Base-by-base conservation (phyloP, 2,113 vertebrate species). In the Ceuthmochares aereus region DNA sequence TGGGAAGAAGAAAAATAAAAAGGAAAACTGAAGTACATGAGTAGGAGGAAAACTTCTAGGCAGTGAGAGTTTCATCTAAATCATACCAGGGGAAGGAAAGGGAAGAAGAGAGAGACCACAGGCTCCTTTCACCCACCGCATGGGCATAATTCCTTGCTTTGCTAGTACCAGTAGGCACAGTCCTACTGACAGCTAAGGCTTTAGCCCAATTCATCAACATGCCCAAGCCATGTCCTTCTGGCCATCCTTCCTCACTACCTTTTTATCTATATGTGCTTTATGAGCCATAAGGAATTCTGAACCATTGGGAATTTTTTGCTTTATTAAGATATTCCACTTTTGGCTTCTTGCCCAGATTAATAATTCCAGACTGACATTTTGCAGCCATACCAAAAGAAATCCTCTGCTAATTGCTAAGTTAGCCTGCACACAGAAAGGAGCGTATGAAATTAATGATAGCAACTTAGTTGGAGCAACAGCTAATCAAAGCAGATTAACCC, bases 401-500 rank as follows among this genome's bases (percentile, higher is more conserved):
- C 43, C 19, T 94, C 40, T 72, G 63, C 82, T 72, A 56, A 75
- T 85, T 72, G 54, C 87, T 77, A 69, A 77, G 2, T 70, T 76
- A 93, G 63, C 47, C 55, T 60, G 47, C 37, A 74, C 42, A 29
- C 56, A 81, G 75, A 77, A 88, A 88, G 49, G 6, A 70, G 43
- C 0, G 8, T 49, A 25, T 54, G 59, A 94, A 88, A 94, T 77
- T 81, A 90, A 86, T 51, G 68, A 81, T 0, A 86, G 56, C 79
- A 93, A 88, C 29, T 51, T 72, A 72, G n/a, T 0, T 72, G 76
- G 37, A 92, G 84, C 62, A 92, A 92, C 66, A 95, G 69, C 43
- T 84, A 72, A 91, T 67, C 85, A 95, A 49, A 86, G 72, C 29
- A 81, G 56, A 93, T 92, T 86, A 92, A 94, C 60, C 60, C 79